A percentile compares a stretch with the other conserved stretches of the same genome.
These are phyloP conservation scores for Hofmannophila pseudospretella DNA, from an alignment of 2,888 invertebrate species.

Conservation along the genomic window DNA sequence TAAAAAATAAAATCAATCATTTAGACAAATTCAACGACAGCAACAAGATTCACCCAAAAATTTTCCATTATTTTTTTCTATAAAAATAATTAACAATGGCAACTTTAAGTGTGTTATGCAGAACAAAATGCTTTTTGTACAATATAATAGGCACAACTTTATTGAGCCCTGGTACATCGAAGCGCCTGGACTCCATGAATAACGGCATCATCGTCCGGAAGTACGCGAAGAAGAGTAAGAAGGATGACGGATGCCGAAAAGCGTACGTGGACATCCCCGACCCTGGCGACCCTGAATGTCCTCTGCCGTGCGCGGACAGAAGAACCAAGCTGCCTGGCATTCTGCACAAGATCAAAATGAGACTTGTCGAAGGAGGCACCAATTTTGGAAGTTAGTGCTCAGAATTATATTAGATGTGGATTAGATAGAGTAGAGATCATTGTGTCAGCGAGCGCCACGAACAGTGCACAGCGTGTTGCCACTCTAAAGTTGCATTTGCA, in stretches of 20 bases:
- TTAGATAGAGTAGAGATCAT: too few relatives aligned
- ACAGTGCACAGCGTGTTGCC: too few relatives aligned
- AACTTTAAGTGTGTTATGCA: conserved; percentile 24
- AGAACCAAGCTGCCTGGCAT: conserved; percentile 44
- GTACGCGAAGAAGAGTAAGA: conserved; percentile 34
- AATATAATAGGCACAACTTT: conserved; percentile 19
- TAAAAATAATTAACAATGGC: conserved; percentile 2
- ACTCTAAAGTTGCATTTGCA: too few relatives aligned
- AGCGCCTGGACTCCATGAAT: conserved; percentile 13
- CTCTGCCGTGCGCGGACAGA: conserved; percentile 37
- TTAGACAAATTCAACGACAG: conserved; percentile 5
- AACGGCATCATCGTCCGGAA: conserved; percentile 21
- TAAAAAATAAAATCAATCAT: too few relatives aligned
- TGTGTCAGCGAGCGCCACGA: too few relatives aligned
- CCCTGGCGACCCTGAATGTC: conserved; percentile 39
- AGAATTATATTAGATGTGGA: too few relatives aligned
- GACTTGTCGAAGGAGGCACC: conserved; percentile 58
- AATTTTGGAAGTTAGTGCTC: conserved; percentile 63
- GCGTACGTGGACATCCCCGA: conserved; percentile 51
- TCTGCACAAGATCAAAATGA: conserved; percentile 57
- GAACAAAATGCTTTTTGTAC: conserved; percentile 28
- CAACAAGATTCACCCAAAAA: conserved; percentile 12
- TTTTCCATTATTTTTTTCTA: conserved; percentile 13
- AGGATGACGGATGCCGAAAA: conserved; percentile 37
- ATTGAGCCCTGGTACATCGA: conserved; percentile 13